These are phyloP conservation scores for Coleophora deauratella DNA, from an alignment of 2,888 invertebrate genomes.

Conservation along the genomic window DNA sequence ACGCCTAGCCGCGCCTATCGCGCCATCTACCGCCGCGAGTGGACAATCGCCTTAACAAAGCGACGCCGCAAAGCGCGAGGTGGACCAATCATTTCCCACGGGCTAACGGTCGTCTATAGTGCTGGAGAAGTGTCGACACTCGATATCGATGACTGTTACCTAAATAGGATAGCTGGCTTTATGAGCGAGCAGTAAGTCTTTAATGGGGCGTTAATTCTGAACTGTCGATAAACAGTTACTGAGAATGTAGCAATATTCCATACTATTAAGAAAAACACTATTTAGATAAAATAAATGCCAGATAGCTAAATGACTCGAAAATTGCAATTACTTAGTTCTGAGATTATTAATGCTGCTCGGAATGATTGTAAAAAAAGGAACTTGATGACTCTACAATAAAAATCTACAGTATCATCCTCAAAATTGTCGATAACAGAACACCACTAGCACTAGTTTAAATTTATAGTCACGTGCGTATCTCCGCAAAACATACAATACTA, in stretches of 20 bases:
- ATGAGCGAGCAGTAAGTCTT: background rate
- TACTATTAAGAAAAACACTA: too few relatives aligned
- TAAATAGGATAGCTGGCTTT: background rate
- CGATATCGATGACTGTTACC: background rate
- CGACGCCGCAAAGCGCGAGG: slow-evolving; percentile 45
- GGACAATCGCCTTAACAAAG: slow-evolving; percentile 74
- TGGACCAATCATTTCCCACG: slow-evolving; percentile 67
- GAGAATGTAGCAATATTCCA: too few relatives aligned
- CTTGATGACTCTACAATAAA: too few relatives aligned
- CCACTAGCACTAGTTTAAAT: slow-evolving; percentile 53
- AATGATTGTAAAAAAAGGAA: too few relatives aligned
- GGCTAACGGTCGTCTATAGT: slow-evolving; percentile 52
- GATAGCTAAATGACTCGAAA: too few relatives aligned
- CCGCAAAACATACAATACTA: slow-evolving; percentile 43
- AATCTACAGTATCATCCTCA: background rate
- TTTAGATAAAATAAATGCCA: too few relatives aligned
- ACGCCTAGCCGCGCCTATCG: slow-evolving; percentile 53
- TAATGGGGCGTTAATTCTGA: too few relatives aligned
- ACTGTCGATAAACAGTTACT: too few relatives aligned
- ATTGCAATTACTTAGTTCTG: too few relatives aligned
- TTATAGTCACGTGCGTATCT: slow-evolving; percentile 54
- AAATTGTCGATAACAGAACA: background rate
- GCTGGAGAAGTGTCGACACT: slow-evolving; percentile 6
- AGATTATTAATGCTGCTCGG: too few relatives aligned
- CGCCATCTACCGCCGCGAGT: slow-evolving; percentile 65